Base-by-base conservation (phyloP, 35 echinoderm and acorn worm species). In the Stichopus chloronotus region DNA sequence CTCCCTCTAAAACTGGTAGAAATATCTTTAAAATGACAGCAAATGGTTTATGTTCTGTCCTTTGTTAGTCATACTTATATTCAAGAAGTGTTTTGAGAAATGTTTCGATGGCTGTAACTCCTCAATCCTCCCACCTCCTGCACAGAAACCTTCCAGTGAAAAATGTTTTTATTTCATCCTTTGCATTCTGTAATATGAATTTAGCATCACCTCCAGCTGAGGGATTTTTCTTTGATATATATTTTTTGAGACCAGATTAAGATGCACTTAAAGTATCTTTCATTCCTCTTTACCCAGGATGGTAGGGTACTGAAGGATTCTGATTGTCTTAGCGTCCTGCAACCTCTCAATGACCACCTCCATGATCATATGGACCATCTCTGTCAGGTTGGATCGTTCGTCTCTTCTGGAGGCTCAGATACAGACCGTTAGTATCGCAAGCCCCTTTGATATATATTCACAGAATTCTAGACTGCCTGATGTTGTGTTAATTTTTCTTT, bases 301-400 rank as follows among this genome's bases (percentile, higher is more conserved):
- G 94, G 94, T 83, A 89, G 87, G 84, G 76, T 81, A 6, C n/a
- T 99, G 68, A 79, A 88, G 53, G 97, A 99, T 72, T 88, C 93
- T 24, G 78, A 93, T 23, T 99, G 97, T 63, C 63, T 93, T 55
- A 88, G 88, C 12, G 94, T 99, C 25, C 84, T 99, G 10, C 92
- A 99, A 25, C 97, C 97, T 5, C 81, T 99, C 16, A 95, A 99
- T 77, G 95, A 96, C 59, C 79, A 71, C 6, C 96, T 99, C 10
- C 97, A 96, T 94, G 92, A 94, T 56, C 95, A 99, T 55, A 60
- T 82, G 69, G 97, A 99, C 23, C 87, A 90, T 56, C 76, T 99
- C 63, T 93, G 94, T 76, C 95, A 99, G 90, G 71, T 96, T 22
- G 97, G 92, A 5, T 81, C 81, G 55, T 96, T 99, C 43, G 88